Evolutionary conservation across 2,888 invertebrate genomes (phyloP), one percentile per base, ranked within the genome.

Genomic region (Falcaria lacertinaria): DNA sequence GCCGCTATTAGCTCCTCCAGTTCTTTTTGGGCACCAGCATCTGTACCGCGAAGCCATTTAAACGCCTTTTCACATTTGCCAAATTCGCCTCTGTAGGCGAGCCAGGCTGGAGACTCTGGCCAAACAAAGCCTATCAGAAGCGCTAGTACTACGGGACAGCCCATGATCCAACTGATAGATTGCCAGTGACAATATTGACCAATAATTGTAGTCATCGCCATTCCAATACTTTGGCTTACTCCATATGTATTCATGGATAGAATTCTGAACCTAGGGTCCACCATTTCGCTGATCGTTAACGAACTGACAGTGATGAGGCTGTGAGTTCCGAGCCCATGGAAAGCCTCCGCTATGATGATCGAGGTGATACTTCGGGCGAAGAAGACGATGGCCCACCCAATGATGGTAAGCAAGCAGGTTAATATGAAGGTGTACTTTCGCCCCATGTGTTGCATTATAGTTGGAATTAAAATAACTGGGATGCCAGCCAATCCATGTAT

Each of bases 401-500:
- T 38, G 32, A 48, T 39, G 37, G 48, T 46, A 37, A 56, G n/a
- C 2, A 57, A 37, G 14, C 60, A 61, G 13, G 57, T 52, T 2
- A 38, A 17, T 13, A 56, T 48, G 41, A 57, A 62, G 4, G 57
- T 48, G 7, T 54, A 39, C 22, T 53, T 64, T 1, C 64, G 51
- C 6, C 64, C 64, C 38, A 36, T 43, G 47, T 50, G 47, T 40
- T 64, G 63, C 62, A 62, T 62, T 15, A 62, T 32, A 0, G 49
- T 32, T 2, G 59, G 59, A 48, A 64, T 54, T 4, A 56, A 15
- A 2, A 62, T 43, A 36, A 57, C 57, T 5, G 60, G 60, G 17
- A 62, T 57, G 2, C 63, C 63, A 7, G 58, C 60, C 1, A 62
- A 32, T 3, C 63, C 63, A 19, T 64, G 55, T 1, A 58, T 48